Base-by-base conservation (phyloP, 2,113 vertebrate species). In the Acrocephalus kingi region DNA sequence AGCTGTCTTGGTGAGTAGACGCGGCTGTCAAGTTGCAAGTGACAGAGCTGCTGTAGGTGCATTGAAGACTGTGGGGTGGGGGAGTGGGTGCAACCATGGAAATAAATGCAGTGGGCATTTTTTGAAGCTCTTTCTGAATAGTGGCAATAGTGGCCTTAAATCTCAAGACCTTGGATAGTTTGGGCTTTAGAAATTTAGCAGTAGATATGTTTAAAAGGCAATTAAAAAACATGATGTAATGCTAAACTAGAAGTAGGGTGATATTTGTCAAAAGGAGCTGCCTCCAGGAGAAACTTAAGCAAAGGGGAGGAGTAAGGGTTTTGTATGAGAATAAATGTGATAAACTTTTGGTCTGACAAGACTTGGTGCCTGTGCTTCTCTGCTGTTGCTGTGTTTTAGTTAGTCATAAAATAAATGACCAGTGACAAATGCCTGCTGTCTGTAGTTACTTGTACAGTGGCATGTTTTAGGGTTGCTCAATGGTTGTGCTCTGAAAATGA, bases 1-100 rank as follows among this genome's bases (percentile, higher is more conserved):
- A 66, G 0, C 66, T 2, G 1, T 73, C 59, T 85, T 0, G 0
- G n/a, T 58, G 51, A 39, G 59, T 16, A 73, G 92, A 69, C 35
- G 33, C 23, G 41, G 25, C 55, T 89, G 61, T 76, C n/a, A 58
- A 45, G 72, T 75, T 95, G 39, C 21, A 81, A 51, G 58, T 51
- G 52, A 62, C 69, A 87, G 33, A 56, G 33, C 49, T 95, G 46
- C 71, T 89, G 58, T 72, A 79, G 58, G 49, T 74, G 39, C 62
- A 54, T 59, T 31, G n/a, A 33, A 23, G n/a, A 62, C 17, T 22
- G 3, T 39, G 11, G 67, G 69, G 54, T 69, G 58, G 63, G 33
- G 35, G 46, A 72, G 51, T 54, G 43, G 8, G 11, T 52, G 39
- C 28, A 73, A 24, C 28, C 24, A 7, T 27, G 7, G 30, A 76